Percentiles rank a stretch among this genome's conserved stretches.
Conservation (phyloP, 2,113 vertebrate genomes). For the Gadus macrocephalus region DNA sequence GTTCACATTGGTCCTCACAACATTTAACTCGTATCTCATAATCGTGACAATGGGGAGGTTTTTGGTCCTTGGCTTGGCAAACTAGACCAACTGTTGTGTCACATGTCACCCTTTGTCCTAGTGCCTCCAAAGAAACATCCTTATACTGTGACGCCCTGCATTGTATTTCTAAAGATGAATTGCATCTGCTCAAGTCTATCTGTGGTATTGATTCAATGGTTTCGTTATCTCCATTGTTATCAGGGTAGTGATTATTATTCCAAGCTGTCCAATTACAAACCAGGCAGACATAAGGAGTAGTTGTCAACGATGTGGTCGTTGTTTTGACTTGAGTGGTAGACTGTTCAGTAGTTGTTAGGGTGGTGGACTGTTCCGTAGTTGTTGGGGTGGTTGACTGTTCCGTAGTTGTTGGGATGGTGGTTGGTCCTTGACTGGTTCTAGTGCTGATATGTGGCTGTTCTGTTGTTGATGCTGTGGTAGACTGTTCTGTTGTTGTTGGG, state of each 20-base stretch:
- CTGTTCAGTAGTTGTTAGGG: background rate
- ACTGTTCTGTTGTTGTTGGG: background rate
- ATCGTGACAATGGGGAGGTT: background rate
- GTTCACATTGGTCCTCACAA: background rate
- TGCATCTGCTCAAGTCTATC: constrained; percentile 18
- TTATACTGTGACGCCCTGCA: background rate
- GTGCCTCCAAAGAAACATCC: background rate
- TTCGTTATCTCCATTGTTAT: constrained; percentile 15
- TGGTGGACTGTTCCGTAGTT: background rate
- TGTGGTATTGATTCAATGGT: constrained; percentile 7
- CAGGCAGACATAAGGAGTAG: background rate
- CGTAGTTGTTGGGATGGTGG: background rate
- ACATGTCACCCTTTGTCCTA: background rate
- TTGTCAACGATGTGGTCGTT: background rate
- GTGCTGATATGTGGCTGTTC: too few species aligned
- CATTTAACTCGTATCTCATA: constrained; percentile 14
- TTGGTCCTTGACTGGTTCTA: too few species aligned
- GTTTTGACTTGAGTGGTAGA: background rate
- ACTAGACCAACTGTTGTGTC: constrained; percentile 10
- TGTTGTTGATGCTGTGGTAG: background rate
- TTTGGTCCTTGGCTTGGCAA: constrained; percentile 34
- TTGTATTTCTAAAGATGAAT: constrained; percentile 28
- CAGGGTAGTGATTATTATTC: constrained; percentile 23
- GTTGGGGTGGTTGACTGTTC: background rate
- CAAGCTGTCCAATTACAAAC: constrained; percentile 39